Base-by-base conservation (phyloP, 2,113 vertebrate genomes). In the Hemiprocne comata region DNA sequence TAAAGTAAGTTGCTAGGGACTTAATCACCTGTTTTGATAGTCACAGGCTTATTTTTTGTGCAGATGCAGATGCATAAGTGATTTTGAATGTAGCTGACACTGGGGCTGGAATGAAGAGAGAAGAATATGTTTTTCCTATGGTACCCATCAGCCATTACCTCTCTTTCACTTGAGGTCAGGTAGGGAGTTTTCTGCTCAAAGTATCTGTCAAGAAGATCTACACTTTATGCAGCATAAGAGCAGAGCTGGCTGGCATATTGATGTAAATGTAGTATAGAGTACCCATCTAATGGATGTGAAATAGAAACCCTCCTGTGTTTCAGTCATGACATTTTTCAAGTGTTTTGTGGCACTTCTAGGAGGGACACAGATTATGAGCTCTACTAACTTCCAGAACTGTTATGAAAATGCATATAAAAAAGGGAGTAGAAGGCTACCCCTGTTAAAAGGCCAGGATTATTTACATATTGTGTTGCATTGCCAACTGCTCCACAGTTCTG, bases 121-220 rank as follows among this genome's bases (percentile, higher is more conserved):
- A 91, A 70, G 73, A 88, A 19, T 88, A 74, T 58, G 29, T 82
- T 92, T 96, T 80, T 84, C 93, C 77, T 55, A 1, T 62, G 70
- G 46, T 62, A 87, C 17, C 26, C 62, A 55, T 31, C 85, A 77
- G 57, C 66, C 46, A 54, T 82, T 94, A 70, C 66, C 40, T 83
- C 40, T 53, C 75, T 78, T 83, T 95, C 66, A 92, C 95, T 70
- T 95, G 90, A 92, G 57, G 75, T 83, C 71, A 80, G 58, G 24
- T 8, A 69, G 85, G 85, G 82, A 82, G 62, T 85, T 87, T 72
- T 70, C 73, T 89, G 44, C 9, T 72, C 75, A 84, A 74, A 87
- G 74, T 61, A 95, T 60, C 89, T 89, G 53, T 85, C 84, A 82
- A 57, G 76, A 84, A 44, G 58, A 85, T 87, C n/a, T 87, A 82